Base-by-base conservation (phyloP, 2,113 vertebrate genomes). In the Chascanopsetta lugubris region DNA sequence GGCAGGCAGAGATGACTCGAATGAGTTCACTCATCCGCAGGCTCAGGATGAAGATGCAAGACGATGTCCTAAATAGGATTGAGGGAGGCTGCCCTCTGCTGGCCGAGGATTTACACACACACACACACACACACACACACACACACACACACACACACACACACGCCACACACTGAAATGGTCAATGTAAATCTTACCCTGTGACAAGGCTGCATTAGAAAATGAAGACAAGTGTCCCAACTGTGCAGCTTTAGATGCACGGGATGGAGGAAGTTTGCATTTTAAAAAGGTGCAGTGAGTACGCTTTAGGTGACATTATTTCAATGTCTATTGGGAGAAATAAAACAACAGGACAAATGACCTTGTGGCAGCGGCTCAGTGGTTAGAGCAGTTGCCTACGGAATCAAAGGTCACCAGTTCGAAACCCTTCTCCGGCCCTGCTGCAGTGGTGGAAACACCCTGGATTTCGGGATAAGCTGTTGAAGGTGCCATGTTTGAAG, bases 21-120 rank as follows among this genome's bases (percentile, higher is more conserved):
- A 10, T 45, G 9, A 57, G 32, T 57, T 58, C 13, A 68, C 22
- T 67, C 50, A 27, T 18, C 18, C 34, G 20, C 21, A 76, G 3
- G 27, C 24, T 42, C 24, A 21, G 43, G 38, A 18, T 2, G 3
- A 9, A 48, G 57, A 42, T 50, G 36, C n/a, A 57, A n/a, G 8
- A 8, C 29, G 8, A 20, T 13, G 21, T 7, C 47, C 42, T 26
- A 26, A 50, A 57, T 60, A 29, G 15, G 38, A 54, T 11, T 51
- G 2, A 30, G 73, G 64, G 34, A 80, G 11, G 57, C 71, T 80
- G 75, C 81, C 66, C 69, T 73, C 82, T 82, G 13, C 65, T 82
- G 76, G 54, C 77, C 25, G 25, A 43, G 8, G n/a, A 36, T 10
- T 26, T 6, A 20, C 26, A 61, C 3, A 10, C 47, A 45, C 24